A percentile compares a stretch with the other conserved stretches of the same genome.
Evolutionary conservation across 2,797 vertebrate species (phyloP).

Genomic region (Erpetoichthys calabaricus): DNA sequence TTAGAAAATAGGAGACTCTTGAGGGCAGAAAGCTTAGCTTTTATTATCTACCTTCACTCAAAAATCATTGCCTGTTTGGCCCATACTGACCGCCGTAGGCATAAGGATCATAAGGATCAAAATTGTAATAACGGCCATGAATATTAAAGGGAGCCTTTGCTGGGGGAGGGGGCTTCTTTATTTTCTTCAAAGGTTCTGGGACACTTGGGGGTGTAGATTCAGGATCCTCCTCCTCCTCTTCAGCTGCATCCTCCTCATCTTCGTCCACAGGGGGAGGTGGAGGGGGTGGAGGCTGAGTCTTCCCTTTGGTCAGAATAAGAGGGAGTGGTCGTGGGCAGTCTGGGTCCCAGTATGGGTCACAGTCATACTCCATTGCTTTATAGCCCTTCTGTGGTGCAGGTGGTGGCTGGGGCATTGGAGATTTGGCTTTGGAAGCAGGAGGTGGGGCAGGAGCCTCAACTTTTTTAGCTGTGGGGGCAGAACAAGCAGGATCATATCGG

Average conservation of each 20-base stretch:
- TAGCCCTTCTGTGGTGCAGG: slow-evolving; percentile 30
- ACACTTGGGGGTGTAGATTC: slow-evolving; percentile 22
- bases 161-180: slow-evolving; percentile 27
- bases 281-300: slow-evolving; percentile 20
- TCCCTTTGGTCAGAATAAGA: slow-evolving; percentile 39
- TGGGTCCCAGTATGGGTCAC: slow-evolving; percentile 64
- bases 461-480: slow-evolving; percentile 24
- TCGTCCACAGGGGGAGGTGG: slow-evolving; percentile 11
- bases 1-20: too few relatives aligned
- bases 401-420: slow-evolving; percentile 8
- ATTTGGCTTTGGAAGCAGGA: neutral
- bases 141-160: slow-evolving; percentile 20
- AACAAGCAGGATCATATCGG: slow-evolving; percentile 47
- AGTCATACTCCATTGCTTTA: slow-evolving; percentile 59
- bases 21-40: too few relatives aligned
- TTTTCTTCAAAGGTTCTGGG: neutral
- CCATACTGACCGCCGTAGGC: slow-evolving; percentile 20
- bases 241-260: slow-evolving; percentile 25
- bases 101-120: slow-evolving; percentile 30
- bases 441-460: slow-evolving; percentile 29
- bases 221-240: slow-evolving; percentile 24
- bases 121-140: neutral
- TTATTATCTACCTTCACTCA: too few relatives aligned
- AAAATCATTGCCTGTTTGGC: too few relatives aligned
- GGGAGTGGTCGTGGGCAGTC: slow-evolving; percentile 57